Evolutionary conservation across 2,113 vertebrate genomes (phyloP), one percentile per base, ranked within the genome.

Genomic region (Ascaphus truei): DNA sequence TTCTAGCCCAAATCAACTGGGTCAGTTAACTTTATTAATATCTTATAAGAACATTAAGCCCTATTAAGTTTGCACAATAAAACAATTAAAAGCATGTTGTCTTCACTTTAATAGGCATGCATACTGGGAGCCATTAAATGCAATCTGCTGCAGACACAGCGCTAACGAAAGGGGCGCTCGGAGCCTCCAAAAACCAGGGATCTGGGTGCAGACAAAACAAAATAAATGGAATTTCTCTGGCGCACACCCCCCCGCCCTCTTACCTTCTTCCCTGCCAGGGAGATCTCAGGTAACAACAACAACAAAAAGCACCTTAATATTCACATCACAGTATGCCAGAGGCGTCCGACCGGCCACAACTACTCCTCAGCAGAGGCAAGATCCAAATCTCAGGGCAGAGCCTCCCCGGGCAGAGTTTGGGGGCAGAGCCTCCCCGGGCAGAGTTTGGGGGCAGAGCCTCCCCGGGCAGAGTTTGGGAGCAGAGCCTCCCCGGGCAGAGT

Each of bases 401-500:
- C n/a, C n/a, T n/a, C n/a, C n/a, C n/a, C n/a, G n/a, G n/a, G n/a
- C 73, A 77, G 78, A 77, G 72, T 81, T 80, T 68, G 63, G 60
- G 79, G 66, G 53, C 63, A 77, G 64, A 55, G 77, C 80, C 72
- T 36, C 63, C 63, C 73, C 80, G 73, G 76, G 84, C n/a, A n/a
- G n/a, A n/a, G n/a, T n/a, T n/a, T n/a, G n/a, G n/a, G n/a, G n/a
- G n/a, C n/a, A n/a, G n/a, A n/a, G n/a, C n/a, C n/a, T n/a, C n/a
- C n/a, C n/a, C n/a, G n/a, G n/a, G n/a, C 73, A 77, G 78, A 77
- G 72, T 81, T 80, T 68, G 63, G 60, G 79, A 68, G 53, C 63
- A 77, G 64, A 55, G 77, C 80, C 72, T 36, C 63, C 63, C 73
- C 80, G 73, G 76, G 84, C n/a, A n/a, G n/a, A n/a, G n/a, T n/a